Evolutionary conservation across 2,888 invertebrate species (phyloP).

Genomic region (Dynastes grantii): DNA sequence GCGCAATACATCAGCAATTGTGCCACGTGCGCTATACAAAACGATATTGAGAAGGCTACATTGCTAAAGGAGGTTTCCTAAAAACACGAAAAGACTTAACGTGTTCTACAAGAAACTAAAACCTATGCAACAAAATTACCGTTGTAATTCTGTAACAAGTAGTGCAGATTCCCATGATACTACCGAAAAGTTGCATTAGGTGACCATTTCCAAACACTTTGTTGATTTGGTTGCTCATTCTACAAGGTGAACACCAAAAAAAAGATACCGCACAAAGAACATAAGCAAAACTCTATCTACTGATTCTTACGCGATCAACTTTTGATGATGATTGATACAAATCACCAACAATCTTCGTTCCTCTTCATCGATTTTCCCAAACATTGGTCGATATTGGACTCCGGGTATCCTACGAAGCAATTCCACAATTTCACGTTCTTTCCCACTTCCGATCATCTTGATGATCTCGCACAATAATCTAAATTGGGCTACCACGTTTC

Average conservation of each 20-base stretch:
- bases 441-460: conserved; percentile 44
- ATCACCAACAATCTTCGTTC: conserved; percentile 48
- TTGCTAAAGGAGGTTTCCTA: conserved; percentile 15
- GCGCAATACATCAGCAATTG: conserved; percentile 56
- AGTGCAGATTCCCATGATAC: conserved; percentile 55
- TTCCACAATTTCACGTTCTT: conserved; percentile 41
- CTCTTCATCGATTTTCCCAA: conserved; percentile 19
- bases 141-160: conserved; percentile 54
- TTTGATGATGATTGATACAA: conserved; percentile 55
- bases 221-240: conserved; percentile 52
- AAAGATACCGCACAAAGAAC: neutral
- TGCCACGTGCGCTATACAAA: conserved; percentile 54
- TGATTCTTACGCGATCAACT: conserved; percentile 51
- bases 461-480: conserved; percentile 51
- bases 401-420: conserved; percentile 39
- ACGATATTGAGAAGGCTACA: conserved; percentile 44
- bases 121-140: neutral
- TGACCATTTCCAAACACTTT: conserved; percentile 53
- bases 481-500: conserved; percentile 54
- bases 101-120: no score
- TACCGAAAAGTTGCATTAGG: conserved; percentile 54
- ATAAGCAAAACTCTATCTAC: neutral
- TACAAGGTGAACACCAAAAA: conserved; percentile 1
- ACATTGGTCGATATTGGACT: neutral
- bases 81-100: neutral